phyloP scores from a whole-genome alignment of 2,113 vertebrate species.

The Anhinga anhinga region DNA sequence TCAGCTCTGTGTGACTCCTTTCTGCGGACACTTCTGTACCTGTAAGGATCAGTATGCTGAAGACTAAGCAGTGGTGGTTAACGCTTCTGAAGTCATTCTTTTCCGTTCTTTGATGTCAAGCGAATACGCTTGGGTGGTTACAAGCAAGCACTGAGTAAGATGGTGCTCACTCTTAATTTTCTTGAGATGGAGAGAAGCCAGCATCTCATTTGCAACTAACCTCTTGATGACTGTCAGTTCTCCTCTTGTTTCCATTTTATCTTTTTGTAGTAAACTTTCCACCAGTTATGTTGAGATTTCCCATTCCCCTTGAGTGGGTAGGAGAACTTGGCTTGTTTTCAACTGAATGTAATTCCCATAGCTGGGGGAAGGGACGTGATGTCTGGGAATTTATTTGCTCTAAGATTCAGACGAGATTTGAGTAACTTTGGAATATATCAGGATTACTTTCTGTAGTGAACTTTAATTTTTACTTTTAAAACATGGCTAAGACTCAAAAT shows the following conservation, averaged over 20 bases:
- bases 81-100: neutral
- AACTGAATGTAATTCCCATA: neutral
- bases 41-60: neutral
- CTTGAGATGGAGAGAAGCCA: neutral
- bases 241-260: neutral
- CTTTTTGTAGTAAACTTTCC: neutral
- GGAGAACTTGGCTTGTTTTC: conserved; percentile 52
- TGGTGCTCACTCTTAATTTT: neutral
- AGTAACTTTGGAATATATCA: neutral
- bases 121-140: neutral
- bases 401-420: neutral
- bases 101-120: neutral
- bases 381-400: conserved; percentile 30
- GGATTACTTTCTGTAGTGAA: neutral
- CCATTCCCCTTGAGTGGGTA: conserved; percentile 11
- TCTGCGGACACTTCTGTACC: neutral
- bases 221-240: neutral
- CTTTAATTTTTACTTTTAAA: neutral
- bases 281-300: neutral
- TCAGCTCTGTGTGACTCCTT: neutral
- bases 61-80: neutral
- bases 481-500: neutral
- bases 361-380: neutral
- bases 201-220: neutral
- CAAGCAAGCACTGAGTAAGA: neutral